Percentiles rank a stretch among this genome's conserved stretches.
Evolutionary conservation across 2,888 invertebrate species (phyloP).

Genomic region (Cyclophora albipunctata): DNA sequence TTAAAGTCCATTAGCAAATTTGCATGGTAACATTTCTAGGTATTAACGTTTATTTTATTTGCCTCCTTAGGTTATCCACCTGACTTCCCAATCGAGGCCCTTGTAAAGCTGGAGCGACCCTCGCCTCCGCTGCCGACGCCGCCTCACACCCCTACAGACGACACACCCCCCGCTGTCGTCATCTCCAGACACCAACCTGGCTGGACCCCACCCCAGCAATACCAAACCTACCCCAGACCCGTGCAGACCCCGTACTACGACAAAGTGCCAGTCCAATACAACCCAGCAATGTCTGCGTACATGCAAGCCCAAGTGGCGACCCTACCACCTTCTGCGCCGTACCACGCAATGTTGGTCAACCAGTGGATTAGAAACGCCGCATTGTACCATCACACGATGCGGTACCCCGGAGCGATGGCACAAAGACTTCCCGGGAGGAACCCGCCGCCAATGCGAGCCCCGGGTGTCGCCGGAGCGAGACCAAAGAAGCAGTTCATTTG

Average conservation of each 20-base stretch:
- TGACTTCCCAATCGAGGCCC: constrained; percentile 74
- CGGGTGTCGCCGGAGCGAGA: constrained; percentile 74
- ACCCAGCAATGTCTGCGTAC: constrained; percentile 60
- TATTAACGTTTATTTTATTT: too few relatives aligned
- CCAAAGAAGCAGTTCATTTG: constrained; percentile 95
- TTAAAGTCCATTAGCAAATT: too few relatives aligned
- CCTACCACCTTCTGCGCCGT: constrained; percentile 62
- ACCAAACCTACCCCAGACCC: constrained; percentile 53
- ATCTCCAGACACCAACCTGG: constrained; percentile 56
- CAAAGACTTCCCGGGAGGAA: constrained; percentile 70
- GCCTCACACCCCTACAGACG: constrained; percentile 82
- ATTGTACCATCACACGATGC: constrained; percentile 76
- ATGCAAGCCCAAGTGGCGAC: constrained; percentile 66
- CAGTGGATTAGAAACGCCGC: constrained; percentile 85
- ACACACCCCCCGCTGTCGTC: constrained; percentile 68
- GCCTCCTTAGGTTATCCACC: constrained; percentile 70
- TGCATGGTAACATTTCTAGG: too few relatives aligned
- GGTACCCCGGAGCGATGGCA: constrained; percentile 67
- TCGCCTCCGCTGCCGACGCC: constrained; percentile 81
- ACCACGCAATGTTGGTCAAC: constrained; percentile 79
- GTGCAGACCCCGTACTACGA: constrained; percentile 64
- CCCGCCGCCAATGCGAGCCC: constrained; percentile 73
- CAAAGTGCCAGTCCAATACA: constrained; percentile 50
- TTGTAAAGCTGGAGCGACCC: constrained; percentile 77
- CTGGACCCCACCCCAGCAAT: constrained; percentile 53